A percentile compares a stretch with the other conserved stretches of the same genome.
phyloP scores from a whole-genome alignment of 2,888 invertebrate species.

The Scotopteryx bipunctaria region DNA sequence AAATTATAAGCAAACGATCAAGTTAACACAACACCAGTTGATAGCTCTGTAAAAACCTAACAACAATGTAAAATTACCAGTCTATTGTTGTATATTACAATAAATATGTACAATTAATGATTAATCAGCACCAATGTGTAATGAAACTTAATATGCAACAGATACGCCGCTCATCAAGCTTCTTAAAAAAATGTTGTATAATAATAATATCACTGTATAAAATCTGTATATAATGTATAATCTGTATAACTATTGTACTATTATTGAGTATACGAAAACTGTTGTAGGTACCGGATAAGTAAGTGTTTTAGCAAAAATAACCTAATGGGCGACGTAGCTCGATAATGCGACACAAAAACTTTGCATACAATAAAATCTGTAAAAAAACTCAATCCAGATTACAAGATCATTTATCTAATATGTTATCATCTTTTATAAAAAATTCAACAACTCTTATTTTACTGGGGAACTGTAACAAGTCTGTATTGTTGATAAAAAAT shows the following conservation, averaged over 20 bases:
- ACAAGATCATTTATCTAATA: slow-evolving; percentile 82
- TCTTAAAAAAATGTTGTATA: slow-evolving; percentile 55
- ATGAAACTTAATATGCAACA: slow-evolving; percentile 57
- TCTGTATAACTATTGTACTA: slow-evolving; percentile 60
- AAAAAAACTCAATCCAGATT: slow-evolving; percentile 81
- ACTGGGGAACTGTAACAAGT: slow-evolving; percentile 81
- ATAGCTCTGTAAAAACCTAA: slow-evolving; percentile 82
- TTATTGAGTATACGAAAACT: slow-evolving; percentile 51
- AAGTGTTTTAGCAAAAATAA: slow-evolving; percentile 79
- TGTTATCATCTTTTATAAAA: slow-evolving; percentile 79
- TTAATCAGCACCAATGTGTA: slow-evolving; percentile 79
- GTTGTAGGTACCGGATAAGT: slow-evolving; percentile 61
- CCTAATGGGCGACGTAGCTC: slow-evolving; percentile 66
- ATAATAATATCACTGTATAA: slow-evolving; percentile 70
- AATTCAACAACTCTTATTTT: slow-evolving; percentile 82
- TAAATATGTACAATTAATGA: slow-evolving; percentile 81
- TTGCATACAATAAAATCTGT: slow-evolving; percentile 77
- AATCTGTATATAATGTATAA: slow-evolving; percentile 69
- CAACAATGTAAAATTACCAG: slow-evolving; percentile 81
- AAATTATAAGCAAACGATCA: slow-evolving; percentile 34
- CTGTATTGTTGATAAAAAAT: slow-evolving; percentile 74
- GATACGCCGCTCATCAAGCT: slow-evolving; percentile 66
- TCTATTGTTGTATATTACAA: slow-evolving; percentile 81
- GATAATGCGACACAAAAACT: slow-evolving; percentile 51
- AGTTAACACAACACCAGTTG: slow-evolving; percentile 55